phyloP scores from a whole-genome alignment of 2,797 vertebrate species.

The Takifugu rubripes region DNA sequence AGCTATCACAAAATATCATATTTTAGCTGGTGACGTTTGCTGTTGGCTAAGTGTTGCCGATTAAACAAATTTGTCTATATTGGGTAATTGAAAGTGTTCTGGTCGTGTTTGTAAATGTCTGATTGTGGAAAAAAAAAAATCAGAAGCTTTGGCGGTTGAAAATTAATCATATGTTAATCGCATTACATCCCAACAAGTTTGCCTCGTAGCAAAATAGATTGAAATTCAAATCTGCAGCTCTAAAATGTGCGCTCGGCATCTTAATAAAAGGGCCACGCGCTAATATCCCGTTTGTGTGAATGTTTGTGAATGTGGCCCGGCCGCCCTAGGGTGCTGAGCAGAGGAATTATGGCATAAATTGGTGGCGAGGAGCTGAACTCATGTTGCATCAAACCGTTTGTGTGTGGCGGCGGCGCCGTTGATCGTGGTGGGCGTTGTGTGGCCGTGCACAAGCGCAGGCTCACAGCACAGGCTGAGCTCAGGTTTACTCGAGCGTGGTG shows the following conservation, averaged over 20 bases:
- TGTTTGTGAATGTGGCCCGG: conserved; percentile 36
- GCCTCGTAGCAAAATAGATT: conserved; percentile 36
- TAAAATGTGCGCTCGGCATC: conserved; percentile 19
- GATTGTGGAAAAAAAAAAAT: conserved; percentile 36
- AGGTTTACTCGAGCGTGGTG: conserved; percentile 45
- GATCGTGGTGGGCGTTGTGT: conserved; percentile 20
- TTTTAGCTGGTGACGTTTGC: conserved; percentile 12
- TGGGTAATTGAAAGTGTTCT: conserved; percentile 17
- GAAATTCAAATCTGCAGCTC: conserved; percentile 37
- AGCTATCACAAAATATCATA: conserved; percentile 6
- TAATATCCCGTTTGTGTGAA: not conserved
- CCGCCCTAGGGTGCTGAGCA: conserved; percentile 34
- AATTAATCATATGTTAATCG: conserved; percentile 45
- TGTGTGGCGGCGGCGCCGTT: conserved; percentile 33
- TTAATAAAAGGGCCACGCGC: conserved; percentile 11
- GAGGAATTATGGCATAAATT: conserved; percentile 34
- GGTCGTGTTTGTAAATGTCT: conserved; percentile 18
- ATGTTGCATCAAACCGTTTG: conserved; percentile 40
- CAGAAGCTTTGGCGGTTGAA: conserved; percentile 17
- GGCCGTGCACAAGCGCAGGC: not conserved
- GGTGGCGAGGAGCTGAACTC: conserved; percentile 55
- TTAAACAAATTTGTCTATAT: conserved; percentile 37
- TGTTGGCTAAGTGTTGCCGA: conserved; percentile 6
- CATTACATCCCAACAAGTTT: conserved; percentile 19
- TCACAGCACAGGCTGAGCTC: conserved; percentile 34